Conservation (phyloP, 2,888 invertebrate genomes). For the Electrophaes corylata region DNA sequence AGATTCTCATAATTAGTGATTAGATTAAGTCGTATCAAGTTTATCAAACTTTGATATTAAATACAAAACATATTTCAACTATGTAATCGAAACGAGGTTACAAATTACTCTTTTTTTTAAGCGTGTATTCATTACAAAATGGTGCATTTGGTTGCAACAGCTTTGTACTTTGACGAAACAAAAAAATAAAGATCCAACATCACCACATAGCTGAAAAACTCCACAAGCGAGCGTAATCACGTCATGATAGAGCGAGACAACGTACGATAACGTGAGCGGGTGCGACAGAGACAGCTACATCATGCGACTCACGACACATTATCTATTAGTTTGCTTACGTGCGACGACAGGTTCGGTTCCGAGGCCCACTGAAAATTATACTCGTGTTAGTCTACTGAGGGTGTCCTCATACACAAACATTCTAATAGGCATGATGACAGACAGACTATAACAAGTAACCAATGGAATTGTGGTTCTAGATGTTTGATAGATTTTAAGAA, state of each 20-base stretch:
- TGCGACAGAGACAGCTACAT: slow-evolving; percentile 68
- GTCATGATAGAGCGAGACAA: slow-evolving; percentile 62
- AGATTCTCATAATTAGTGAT: too few relatives aligned
- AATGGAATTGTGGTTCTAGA: background rate
- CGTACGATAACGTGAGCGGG: slow-evolving; percentile 63
- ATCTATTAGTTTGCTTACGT: slow-evolving; percentile 76
- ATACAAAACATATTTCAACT: too few relatives aligned
- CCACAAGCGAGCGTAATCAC: slow-evolving; percentile 41
- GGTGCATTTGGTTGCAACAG: too few relatives aligned
- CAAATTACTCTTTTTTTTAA: too few relatives aligned
- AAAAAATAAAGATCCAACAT: slow-evolving; percentile 34
- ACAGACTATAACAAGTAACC: too few relatives aligned
- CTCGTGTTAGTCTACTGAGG: slow-evolving; percentile 74
- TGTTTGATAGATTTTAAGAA: too few relatives aligned
- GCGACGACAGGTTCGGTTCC: slow-evolving; percentile 78
- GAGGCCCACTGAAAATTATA: slow-evolving; percentile 82
- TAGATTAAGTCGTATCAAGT: too few relatives aligned
- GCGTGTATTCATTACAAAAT: too few relatives aligned
- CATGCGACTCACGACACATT: slow-evolving; percentile 80
- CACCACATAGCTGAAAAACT: slow-evolving; percentile 36
- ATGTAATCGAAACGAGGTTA: too few relatives aligned
- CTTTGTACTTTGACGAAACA: background rate
- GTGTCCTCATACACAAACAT: slow-evolving; percentile 47
- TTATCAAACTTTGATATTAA: too few relatives aligned
- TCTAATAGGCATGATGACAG: background rate